Base-by-base conservation (phyloP, 2,888 invertebrate species). In the Macaria liturata region DNA sequence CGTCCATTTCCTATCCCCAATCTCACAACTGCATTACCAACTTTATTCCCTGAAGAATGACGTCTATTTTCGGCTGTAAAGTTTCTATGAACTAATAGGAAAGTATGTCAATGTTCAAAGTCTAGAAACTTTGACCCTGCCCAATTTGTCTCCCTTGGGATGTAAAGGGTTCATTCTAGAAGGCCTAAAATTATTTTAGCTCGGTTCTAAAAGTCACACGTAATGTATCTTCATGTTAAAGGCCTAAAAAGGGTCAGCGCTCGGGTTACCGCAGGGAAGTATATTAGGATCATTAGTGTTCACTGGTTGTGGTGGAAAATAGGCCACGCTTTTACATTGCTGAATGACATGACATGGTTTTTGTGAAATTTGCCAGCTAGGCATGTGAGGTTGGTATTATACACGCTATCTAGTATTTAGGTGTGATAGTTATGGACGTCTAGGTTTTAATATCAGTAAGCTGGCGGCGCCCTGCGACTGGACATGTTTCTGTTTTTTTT, bases 181-280 rank as follows among this genome's bases (percentile, higher is more conserved):
- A 53, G 53, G 45, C 30, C 58, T 54, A 49, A 58, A 54, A 48
- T 54, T 48, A 44, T 57, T 48, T 47, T 45, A 45, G 45, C 20
- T 37, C 6, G 9, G 4, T 32, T 43, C 42, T 48, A 39, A 48
- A 57, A 49, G 53, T 47, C 51, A 49, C 53, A 46, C 49, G 34
- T 49, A 46, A 46, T 53, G 3, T 43, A 49, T 54, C 49, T 46
- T 54, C 49, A 58, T 49, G 32, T 53, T 42, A 51, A 43, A 43
- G 57, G 45, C 30, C 48, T 31, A 30, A 52, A 8, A 40, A 53
- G 45, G 52, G 45, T 57, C 44, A 30, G 45, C 44, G 44, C 32
- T 8, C 44, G 50, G 50, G 43, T 8, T 51, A 37, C 44, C 50
- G 32, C 44, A 44, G 44, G 50, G 50, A 37, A 37, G 44, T 44